Evolutionary conservation across 30 jellyfish, hydroid and myxozoan genomes (phyloP), one percentile per base, ranked within the genome.

Genomic region (Mastigias papua): DNA sequence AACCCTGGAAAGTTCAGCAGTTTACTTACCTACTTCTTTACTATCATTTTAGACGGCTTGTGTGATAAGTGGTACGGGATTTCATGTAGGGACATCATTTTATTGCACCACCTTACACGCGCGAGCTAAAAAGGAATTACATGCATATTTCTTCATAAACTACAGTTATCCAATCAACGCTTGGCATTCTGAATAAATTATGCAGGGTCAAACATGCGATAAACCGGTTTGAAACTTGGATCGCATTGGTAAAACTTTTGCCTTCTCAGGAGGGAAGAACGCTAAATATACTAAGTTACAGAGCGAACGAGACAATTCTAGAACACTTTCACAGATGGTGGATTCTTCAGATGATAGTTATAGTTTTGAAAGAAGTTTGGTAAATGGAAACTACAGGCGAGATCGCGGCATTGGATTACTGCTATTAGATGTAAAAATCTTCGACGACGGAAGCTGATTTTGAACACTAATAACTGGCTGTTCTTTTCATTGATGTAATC

Each of bases 381-480:
- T 62, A 74, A 57, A 73, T 74, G 94, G 94, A 73, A 62, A 74
- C 84, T 76, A 86, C 94, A 66, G 78, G 84, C 89, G 82, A 50
- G 80, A 58, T 86, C 88, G 76, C 48, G 78, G 89, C 94, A 33
- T 62, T 86, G 89, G 88, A 73, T n/a, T 63, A 70, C 84, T 86
- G 58, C 78, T 86, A 66, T 89, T 86, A 68, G 89, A 86, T 37
- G 94, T 86, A 34, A 74, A 65, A 74, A 58, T 86, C 66, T 86
- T 86, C 89, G 94, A 86, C 94, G 94, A 86, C 83, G 94, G 94
- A 74, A 86, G 94, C 94, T 86, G 72, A 82, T 28, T 26, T 50
- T 30, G 20, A 48, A 23, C 25, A 60, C 67, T 48, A 70, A 32
- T 50, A 31, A 73, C 46, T 86, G 80, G 89, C 94, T 86, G 94